Base-by-base conservation (phyloP, 2,113 vertebrate genomes). In the Upupa epops region DNA sequence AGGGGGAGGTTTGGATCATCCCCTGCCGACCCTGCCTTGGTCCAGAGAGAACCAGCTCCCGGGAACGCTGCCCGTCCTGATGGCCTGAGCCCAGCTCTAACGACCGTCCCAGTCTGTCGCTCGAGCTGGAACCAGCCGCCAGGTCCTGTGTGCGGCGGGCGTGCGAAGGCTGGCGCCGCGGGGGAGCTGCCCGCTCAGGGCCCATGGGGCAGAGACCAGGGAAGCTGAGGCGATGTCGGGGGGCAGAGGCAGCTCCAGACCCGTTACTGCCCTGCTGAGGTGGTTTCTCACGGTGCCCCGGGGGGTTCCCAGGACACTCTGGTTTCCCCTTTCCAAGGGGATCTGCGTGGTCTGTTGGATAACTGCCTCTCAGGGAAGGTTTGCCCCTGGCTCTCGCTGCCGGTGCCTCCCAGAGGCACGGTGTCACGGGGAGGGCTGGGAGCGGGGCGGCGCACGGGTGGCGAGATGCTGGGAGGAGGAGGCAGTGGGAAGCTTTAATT, bases 401-500 rank as follows among this genome's bases (percentile, higher is more conserved):
- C 22, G 78, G 9, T 81, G 37, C 76, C 60, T 59, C 31, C 11
- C 40, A 42, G 15, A 15, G 11, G 40, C 40, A 42, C 40, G 15
- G 40, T 42, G 40, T 42, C 40, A 42, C 15, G 63, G 64, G 22
- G 92, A 84, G 66, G 21, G 59, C 31, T 64, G 51, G 31, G 32
- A 29, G 40, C 45, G 45, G 74, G 13, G 29, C 55, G 52, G 48
- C 85, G 22, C 60, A 26, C 5, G 66, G 65, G 49, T 56, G 74
- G 28, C 71, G 66, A 55, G 59, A 63, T 26, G 11, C 79, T 51
- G n/a, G n/a, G n/a, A 61, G 51, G 79, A 76, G 86, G 51, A 76
- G 84, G 31, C 72, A 83, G 56, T 79, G 92, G 89, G 93, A 93
- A 93, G 54, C 65, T 66, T 82, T 84, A 70, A 69, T 82, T 88